These are phyloP conservation scores for Tetranychus cinnabarinus DNA, from an alignment of 1,140 invertebrate species.

Conservation along the genomic window DNA sequence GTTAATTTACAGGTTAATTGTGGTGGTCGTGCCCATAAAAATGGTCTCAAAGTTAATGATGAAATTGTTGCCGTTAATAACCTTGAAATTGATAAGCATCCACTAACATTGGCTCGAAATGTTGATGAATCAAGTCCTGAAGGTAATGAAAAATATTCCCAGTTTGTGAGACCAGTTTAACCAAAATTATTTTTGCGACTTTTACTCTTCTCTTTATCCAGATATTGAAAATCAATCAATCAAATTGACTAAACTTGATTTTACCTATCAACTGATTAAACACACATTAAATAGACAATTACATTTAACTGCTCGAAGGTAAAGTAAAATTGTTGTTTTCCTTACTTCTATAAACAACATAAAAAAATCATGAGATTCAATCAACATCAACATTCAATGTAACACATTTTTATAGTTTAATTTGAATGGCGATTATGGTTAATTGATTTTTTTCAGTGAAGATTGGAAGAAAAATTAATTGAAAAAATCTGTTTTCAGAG, in stretches of 20 bases:
- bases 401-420: too few species aligned
- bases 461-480: too few species aligned
- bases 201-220: not conserved
- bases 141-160: not conserved
- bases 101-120: constrained; percentile 3
- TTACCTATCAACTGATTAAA: constrained; percentile 12
- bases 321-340: not conserved
- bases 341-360: too few species aligned
- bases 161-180: not conserved
- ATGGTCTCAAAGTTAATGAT: constrained; percentile 7
- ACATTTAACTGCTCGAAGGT: constrained; percentile 6
- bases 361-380: too few species aligned
- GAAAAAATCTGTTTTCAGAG: too few species aligned
- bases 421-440: too few species aligned
- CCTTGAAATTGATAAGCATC: constrained; percentile 10
- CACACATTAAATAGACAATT: constrained; percentile 8
- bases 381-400: too few species aligned
- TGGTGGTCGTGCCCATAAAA: constrained; percentile 7
- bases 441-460: too few species aligned
- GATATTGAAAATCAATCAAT: not conserved
- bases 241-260: constrained; percentile 10
- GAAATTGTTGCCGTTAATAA: constrained; percentile 11
- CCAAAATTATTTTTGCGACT: not conserved
- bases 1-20: constrained; percentile 5
- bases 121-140: not conserved